Base-by-base conservation (phyloP, 2,888 invertebrate species). In the Scrobipalpa atriplicella region DNA sequence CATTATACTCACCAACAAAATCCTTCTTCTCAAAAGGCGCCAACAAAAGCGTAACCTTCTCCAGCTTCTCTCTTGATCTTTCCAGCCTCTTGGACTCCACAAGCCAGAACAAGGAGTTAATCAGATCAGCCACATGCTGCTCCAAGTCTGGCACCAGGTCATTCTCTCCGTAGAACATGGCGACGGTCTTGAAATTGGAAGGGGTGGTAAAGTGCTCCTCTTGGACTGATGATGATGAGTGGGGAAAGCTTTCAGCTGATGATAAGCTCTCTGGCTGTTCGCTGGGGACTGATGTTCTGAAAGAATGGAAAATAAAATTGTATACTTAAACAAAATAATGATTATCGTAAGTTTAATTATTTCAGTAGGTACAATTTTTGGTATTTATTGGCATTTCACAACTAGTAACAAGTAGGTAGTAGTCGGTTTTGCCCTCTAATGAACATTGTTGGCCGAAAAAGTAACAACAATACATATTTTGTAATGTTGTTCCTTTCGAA, bases 21-120 rank as follows among this genome's bases (percentile, higher is more conserved):
- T 99, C 99, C 78, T 98, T 98, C 84, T 98, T 98, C 79, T 99
- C 99, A 88, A 99, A 98, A 0, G 99, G 98, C 0, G 99, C 97
- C 65, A 96, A 85, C 1, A 97, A 86, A 63, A 97, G 84, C 0
- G 95, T 94, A 1, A 96, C 95, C 71, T 95, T 95, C 68, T 97
- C 97, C 52, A 96, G 85, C 78, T 97, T 97, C 73, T 97, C 97
- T 56, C 95, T 94, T 0, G 96, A 95, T 64, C 96, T 93, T 74
- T 97, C 96, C 65, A 98, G 87, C 62, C 99, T 94, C 82, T 99
- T 98, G 0, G 98, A 97, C 83, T 99, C 99, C 39, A 99, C 94
- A 8, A 99, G 97, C 97, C 98, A 99, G 88, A 99, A 99, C 39
- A 99, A 87, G 0, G 98, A 97, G 71, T 96, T 96, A 8, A 98